A percentile compares a stretch with the other conserved stretches of the same genome.
Conservation (phyloP, 2,888 invertebrate species). For the Dryadula phaetusa region DNA sequence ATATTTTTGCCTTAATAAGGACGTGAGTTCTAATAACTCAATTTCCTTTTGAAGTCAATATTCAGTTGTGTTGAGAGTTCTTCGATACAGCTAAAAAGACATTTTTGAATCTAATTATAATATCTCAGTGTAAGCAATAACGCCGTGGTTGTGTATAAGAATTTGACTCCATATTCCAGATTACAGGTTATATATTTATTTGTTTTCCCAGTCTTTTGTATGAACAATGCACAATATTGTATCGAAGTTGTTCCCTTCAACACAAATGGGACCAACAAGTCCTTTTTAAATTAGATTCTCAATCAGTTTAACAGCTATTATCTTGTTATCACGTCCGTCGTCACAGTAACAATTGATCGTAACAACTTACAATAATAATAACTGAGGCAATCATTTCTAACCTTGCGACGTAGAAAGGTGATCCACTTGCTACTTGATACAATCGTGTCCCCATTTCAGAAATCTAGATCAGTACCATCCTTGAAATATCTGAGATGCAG, state of each 20-base stretch:
- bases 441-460: slow-evolving; percentile 37
- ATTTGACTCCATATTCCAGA: no score
- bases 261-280: not conserved
- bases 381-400: slow-evolving; percentile 39
- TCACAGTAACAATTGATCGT: slow-evolving; percentile 36
- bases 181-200: not conserved
- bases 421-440: slow-evolving; percentile 33
- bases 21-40: slow-evolving; percentile 5
- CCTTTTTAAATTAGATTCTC: not conserved
- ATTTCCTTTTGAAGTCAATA: slow-evolving; percentile 2
- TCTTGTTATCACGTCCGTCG: slow-evolving; percentile 28
- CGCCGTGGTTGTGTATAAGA: no score
- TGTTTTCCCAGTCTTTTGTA: not conserved
- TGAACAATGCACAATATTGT: no score
- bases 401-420: slow-evolving; percentile 41
- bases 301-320: slow-evolving; percentile 13
- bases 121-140: no score
- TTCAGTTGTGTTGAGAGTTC: not conserved
- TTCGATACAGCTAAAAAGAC: slow-evolving; percentile 1
- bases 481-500: slow-evolving; percentile 13
- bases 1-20: slow-evolving; percentile 7
- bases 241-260: not conserved
- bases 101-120: no score
- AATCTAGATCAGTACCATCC: slow-evolving; percentile 22
- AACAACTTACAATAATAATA: slow-evolving; percentile 33